Conservation (phyloP, 1,140 invertebrate genomes). For the Euura lappo region DNA sequence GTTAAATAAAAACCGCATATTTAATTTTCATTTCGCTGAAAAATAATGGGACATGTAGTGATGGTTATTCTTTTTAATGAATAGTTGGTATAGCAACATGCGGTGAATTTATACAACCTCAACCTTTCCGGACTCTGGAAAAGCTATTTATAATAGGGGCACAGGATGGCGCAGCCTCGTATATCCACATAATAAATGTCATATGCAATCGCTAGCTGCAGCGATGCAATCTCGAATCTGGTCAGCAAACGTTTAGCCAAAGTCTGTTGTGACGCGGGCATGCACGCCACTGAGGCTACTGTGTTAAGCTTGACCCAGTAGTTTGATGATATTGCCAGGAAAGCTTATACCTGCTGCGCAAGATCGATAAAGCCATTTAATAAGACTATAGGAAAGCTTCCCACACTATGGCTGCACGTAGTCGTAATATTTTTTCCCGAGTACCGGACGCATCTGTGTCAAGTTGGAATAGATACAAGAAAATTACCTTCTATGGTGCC, state of each 20-base stretch:
- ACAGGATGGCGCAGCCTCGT: neutral
- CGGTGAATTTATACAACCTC: neutral
- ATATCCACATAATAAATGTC: neutral
- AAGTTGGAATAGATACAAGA: neutral
- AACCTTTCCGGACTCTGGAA: neutral
- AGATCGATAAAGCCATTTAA: neutral
- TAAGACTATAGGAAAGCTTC: neutral
- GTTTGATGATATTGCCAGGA: neutral
- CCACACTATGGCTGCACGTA: neutral
- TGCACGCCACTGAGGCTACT: neutral
- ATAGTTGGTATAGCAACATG: too few relatives aligned
- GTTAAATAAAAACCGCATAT: too few relatives aligned
- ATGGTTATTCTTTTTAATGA: too few relatives aligned
- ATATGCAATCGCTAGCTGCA: neutral
- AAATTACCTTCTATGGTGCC: neutral
- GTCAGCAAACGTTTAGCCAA: too few relatives aligned
- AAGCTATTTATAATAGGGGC: neutral
- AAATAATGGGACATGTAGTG: too few relatives aligned
- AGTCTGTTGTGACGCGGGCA: neutral
- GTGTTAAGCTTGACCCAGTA: neutral
- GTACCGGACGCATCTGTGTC: conserved; percentile 1
- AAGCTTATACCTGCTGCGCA: neutral
- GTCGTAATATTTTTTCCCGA: neutral
- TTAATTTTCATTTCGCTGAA: too few relatives aligned
- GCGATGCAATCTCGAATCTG: neutral